These are phyloP conservation scores for Lepidochrysops patricia DNA, from an alignment of 2,888 invertebrate species.

Conservation along the genomic window DNA sequence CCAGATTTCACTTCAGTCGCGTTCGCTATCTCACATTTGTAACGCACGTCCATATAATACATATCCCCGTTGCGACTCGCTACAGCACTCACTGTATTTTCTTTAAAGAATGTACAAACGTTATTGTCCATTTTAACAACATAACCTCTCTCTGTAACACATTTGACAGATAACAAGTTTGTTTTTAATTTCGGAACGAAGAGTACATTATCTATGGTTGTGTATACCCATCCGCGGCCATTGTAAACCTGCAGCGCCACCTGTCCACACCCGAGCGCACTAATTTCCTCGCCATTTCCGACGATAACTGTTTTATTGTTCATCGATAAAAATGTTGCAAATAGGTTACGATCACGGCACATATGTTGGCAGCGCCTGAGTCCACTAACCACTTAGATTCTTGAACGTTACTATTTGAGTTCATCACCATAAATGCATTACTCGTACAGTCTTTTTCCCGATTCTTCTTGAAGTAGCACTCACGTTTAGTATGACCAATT, in stretches of 20 bases:
- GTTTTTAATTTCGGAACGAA: not conserved
- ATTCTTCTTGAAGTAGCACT: constrained; percentile 17
- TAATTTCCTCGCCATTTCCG: constrained; percentile 22
- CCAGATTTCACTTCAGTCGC: not conserved
- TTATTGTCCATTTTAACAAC: not conserved
- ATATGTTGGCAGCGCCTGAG: constrained; percentile 26
- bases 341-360: constrained; percentile 23
- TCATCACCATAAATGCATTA: constrained; percentile 24
- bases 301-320: constrained; percentile 22
- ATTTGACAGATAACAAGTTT: not conserved
- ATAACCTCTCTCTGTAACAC: not conserved
- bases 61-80: constrained; percentile 15
- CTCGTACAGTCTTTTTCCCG: constrained; percentile 10
- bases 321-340: constrained; percentile 16
- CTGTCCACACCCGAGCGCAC: not conserved
- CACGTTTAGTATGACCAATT: constrained; percentile 11
- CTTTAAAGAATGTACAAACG: not conserved
- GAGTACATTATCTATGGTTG: constrained; percentile 2
- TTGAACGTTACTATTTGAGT: constrained; percentile 11
- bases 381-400: constrained; percentile 26
- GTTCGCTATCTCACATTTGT: not conserved
- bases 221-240: not conserved
- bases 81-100: constrained; percentile 15
- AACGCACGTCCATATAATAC: constrained; percentile 18
- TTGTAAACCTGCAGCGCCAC: constrained; percentile 3